Base-by-base conservation (phyloP, 2,797 vertebrate genomes). In the Coracias cyanogaster region DNA sequence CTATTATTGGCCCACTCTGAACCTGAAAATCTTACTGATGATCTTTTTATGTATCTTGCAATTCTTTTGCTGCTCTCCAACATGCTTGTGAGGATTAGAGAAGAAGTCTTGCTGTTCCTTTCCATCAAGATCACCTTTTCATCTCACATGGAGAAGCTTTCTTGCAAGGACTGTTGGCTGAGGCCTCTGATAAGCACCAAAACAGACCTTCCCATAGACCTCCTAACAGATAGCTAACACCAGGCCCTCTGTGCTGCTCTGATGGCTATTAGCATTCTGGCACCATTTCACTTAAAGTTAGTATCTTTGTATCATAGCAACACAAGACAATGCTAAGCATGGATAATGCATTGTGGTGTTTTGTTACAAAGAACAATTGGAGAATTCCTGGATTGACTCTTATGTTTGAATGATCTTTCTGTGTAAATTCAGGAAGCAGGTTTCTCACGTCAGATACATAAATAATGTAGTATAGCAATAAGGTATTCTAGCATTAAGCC, bases 261-360 rank as follows among this genome's bases (percentile, higher is more conserved):
- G 2, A 5, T 48, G 70, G 66, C 62, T 80, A 9, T 69, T 37
- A 76, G 46, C 51, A 31, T 58, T 25, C 58, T 72, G 77, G 29
- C 78, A 89, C 43, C 55, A 31, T 43, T 89, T 49, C 74, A 41
- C 51, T 49, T 77, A 35, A 82, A 73, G 61, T 80, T 87, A 87
- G 43, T 82, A 71, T 92, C 67, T 92, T 57, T 80, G 94, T 94
- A 86, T 91, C 89, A 31, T 83, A 96, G 92, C 93, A 96, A 93
- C 93, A n/a, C 51, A 35, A 66, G 25, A 37, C 61, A 77, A 81
- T 61, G 60, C 60, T 35, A 91, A 77, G 45, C 48, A 78, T 0
- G 0, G n/a, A 25, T 62, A 73, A 73, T 39, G 28, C 52, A 71
- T 65, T 0, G 19, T 46, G 1, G 64, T 55, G 60, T 71, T 89